Evolutionary conservation across 2,888 invertebrate species (phyloP), one percentile per base, ranked within the genome.

Genomic region (Carabus problematicus): DNA sequence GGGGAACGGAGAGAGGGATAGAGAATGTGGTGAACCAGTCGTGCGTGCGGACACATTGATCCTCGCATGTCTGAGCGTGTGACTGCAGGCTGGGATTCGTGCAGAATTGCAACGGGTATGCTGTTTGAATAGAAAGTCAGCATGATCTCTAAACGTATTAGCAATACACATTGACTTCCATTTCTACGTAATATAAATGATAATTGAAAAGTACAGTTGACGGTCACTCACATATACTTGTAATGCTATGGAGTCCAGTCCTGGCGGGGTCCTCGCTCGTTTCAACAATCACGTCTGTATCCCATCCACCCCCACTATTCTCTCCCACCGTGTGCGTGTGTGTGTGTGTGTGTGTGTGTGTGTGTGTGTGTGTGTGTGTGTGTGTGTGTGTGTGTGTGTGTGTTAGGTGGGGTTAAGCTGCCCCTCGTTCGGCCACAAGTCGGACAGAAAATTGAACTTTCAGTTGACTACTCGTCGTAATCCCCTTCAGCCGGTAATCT

Each of bases 401-500:
- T 29, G 29, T 29, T 18, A 52, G 52, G 11, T 16, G 52, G 52
- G 52, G 52, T 52, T 52, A 52, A 52, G 52, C 52, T 9, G 42
- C 8, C 18, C 42, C 52, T 59, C 60, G 52, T 52, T 54, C 42
- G 11, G 60, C 59, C 67, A 60, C 67, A 67, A 67, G 67, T 60
- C 60, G 67, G 67, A 67, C 67, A 67, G 67, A 67, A 67, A 67
- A 67, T 67, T 52, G 67, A 67, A 67, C 52, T 67, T 67, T 67
- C 60, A 67, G 67, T 67, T 67, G 67, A 67, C 67, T 67, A 60
- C 59, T 60, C 67, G 60, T 42, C 60, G 67, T 67, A 67, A 67
- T 67, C 67, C 67, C 67, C 67, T 67, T 67, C 67, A 67, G 67
- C 67, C 67, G 60, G 67, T 67, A 67, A 67, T 67, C 67, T 67